Conservation (phyloP, 2,888 invertebrate species). For the Callimorpha dominula region DNA sequence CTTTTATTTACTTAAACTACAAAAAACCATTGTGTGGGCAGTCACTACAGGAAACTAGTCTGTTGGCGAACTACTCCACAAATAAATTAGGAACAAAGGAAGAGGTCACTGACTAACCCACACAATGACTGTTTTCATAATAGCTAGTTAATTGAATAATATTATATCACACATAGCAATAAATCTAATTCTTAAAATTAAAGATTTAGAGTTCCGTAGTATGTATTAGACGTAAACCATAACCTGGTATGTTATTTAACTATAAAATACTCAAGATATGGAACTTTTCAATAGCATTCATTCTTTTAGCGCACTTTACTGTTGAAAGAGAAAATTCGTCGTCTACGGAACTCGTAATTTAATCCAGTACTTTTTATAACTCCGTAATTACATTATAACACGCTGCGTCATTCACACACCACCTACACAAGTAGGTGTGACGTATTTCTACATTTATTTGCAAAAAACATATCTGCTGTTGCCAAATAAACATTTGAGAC, state of each 20-base stretch:
- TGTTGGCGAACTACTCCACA: conserved; percentile 38
- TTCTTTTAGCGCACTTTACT: neutral
- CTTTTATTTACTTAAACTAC: conserved; percentile 50
- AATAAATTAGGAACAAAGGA: conserved; percentile 50
- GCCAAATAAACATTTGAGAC: neutral
- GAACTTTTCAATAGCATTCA: neutral
- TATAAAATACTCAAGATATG: neutral
- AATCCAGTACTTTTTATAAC: neutral
- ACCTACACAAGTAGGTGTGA: conserved; percentile 5
- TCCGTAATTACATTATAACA: conserved; percentile 1
- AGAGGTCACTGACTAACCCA: conserved; percentile 36
- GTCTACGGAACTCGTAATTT: conserved; percentile 4
- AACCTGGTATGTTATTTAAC: neutral
- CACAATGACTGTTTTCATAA: conserved; percentile 41
- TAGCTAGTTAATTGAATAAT: conserved; percentile 48
- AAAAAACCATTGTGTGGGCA: conserved; percentile 49
- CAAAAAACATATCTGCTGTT: conserved; percentile 9
- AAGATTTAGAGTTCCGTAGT: conserved; percentile 25
- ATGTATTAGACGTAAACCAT: neutral
- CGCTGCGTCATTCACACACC: conserved; percentile 14
- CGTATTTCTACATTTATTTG: conserved; percentile 1
- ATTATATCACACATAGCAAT: conserved; percentile 56
- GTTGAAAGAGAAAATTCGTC: neutral
- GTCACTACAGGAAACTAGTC: conserved; percentile 29
- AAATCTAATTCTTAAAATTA: conserved; percentile 42